Evolutionary conservation across 2,888 invertebrate genomes (phyloP).

Genomic region (Mythimna vitellina): DNA sequence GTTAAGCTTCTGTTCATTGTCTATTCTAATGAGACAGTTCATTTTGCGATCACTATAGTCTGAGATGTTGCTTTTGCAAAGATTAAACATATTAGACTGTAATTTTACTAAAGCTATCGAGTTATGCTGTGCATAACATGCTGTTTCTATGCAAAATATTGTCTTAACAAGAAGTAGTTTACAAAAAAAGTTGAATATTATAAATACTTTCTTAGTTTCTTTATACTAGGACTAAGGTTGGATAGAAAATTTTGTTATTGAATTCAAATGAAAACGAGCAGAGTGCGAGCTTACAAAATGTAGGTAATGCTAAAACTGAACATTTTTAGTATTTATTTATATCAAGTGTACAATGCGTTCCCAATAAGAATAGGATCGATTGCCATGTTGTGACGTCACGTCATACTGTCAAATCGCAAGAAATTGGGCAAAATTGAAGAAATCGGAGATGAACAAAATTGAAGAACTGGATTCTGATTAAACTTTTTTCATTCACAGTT

Average conservation of each 20-base stretch:
- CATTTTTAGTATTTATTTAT: background rate
- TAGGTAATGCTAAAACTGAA: constrained; percentile 14
- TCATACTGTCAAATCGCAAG: too few species aligned
- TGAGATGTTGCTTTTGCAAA: constrained; percentile 23
- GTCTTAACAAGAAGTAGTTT: background rate
- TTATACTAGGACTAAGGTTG: constrained; percentile 12
- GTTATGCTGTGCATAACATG: constrained; percentile 29
- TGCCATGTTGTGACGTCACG: too few species aligned
- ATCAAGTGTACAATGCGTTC: background rate
- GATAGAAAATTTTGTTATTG: constrained; percentile 36
- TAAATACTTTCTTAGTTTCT: constrained; percentile 14
- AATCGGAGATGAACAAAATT: too few species aligned
- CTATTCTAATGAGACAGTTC: constrained; percentile 7
- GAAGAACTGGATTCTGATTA: too few species aligned
- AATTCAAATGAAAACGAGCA: constrained; percentile 1
- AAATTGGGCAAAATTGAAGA: too few species aligned
- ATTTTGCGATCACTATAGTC: constrained; percentile 17
- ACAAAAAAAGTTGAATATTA: constrained; percentile 16
- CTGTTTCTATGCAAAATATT: background rate
- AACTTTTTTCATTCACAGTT: too few species aligned
- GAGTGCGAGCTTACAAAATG: constrained; percentile 19
- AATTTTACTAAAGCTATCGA: background rate
- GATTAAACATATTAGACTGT: background rate
- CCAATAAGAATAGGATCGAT: too few species aligned
- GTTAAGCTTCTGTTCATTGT: constrained; percentile 44